These are phyloP conservation scores for Brachypteracias leptosomus DNA, from an alignment of 2,113 vertebrate species.

Conservation along the genomic window DNA sequence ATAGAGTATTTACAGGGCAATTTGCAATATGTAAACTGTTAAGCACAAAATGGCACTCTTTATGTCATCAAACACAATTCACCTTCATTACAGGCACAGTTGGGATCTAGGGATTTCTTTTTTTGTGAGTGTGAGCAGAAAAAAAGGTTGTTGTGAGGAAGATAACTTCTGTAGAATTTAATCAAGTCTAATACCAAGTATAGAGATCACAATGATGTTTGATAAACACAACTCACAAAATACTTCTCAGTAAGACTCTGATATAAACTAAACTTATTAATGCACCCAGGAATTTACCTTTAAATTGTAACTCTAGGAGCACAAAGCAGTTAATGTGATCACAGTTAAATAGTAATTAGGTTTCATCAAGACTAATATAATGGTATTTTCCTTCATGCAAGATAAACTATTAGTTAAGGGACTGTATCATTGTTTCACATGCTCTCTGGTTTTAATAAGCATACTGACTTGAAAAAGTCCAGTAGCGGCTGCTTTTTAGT, in stretches of 20 bases:
- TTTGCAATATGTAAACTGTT: slow-evolving; percentile 51
- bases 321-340: slow-evolving; percentile 53
- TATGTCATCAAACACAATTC: slow-evolving; percentile 62
- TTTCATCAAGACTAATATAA: slow-evolving; percentile 43
- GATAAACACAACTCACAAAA: slow-evolving; percentile 35
- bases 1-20: slow-evolving; percentile 47
- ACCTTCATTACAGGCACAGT: slow-evolving; percentile 63
- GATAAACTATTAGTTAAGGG: slow-evolving; percentile 62
- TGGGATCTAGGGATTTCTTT: slow-evolving; percentile 37
- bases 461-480: not conserved
- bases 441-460: slow-evolving; percentile 54
- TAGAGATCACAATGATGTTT: slow-evolving; percentile 48
- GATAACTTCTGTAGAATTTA: slow-evolving; percentile 24
- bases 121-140: not conserved
- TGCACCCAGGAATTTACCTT: slow-evolving; percentile 32
- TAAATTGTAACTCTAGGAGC: slow-evolving; percentile 18
- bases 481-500: not conserved
- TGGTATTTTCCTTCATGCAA: slow-evolving; percentile 58
- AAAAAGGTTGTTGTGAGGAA: not conserved
- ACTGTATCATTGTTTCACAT: slow-evolving; percentile 28
- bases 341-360: slow-evolving; percentile 41
- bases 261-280: slow-evolving; percentile 5
- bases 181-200: slow-evolving; percentile 22
- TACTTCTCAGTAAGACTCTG: not conserved
- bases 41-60: slow-evolving; percentile 53